phyloP scores from a whole-genome alignment of 1,140 invertebrate genomes.

The Sycophaga agraensis region DNA sequence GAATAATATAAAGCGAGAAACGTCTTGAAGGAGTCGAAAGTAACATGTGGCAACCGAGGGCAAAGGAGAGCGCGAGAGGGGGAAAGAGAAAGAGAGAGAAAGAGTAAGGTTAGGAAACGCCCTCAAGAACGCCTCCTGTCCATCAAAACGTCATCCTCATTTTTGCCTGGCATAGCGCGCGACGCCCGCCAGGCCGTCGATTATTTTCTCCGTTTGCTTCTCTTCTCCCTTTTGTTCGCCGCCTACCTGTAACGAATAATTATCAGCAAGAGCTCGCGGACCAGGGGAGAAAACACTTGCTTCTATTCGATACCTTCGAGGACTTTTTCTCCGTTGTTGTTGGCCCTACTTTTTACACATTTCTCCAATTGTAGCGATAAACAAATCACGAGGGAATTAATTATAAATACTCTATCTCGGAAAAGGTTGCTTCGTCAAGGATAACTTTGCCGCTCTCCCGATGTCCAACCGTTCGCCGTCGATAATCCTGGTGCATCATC shows the following conservation, averaged over 20 bases:
- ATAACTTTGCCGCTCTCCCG: too few species aligned
- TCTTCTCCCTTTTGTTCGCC: slow-evolving; percentile 2
- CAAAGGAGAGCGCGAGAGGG: slow-evolving; percentile 31
- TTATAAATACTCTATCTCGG: too few species aligned
- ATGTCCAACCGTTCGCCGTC: too few species aligned
- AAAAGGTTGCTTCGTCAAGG: too few species aligned
- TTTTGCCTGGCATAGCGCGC: slow-evolving; percentile 56
- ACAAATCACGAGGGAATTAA: too few species aligned
- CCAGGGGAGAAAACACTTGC: too few species aligned
- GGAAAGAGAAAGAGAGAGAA: slow-evolving; percentile 45
- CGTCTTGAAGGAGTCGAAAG: slow-evolving; percentile 9
- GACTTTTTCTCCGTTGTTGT: too few species aligned
- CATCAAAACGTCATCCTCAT: slow-evolving; percentile 47
- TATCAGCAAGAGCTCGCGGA: too few species aligned
- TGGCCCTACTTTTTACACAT: too few species aligned
- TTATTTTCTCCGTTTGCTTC: slow-evolving; percentile 41
- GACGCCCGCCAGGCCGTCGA: slow-evolving; percentile 40
- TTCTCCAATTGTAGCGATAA: too few species aligned
- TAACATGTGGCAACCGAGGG: slow-evolving; percentile 28
- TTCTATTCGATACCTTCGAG: too few species aligned
- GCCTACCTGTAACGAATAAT: slow-evolving; percentile 44
- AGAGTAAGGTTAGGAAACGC: slow-evolving; percentile 45
- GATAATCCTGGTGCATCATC: too few species aligned
- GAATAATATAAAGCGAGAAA: slow-evolving; percentile 16
- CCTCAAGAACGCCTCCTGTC: slow-evolving; percentile 53